Evolutionary conservation across 2,797 vertebrate species (phyloP).

Genomic region (Myotis vivesi): DNA sequence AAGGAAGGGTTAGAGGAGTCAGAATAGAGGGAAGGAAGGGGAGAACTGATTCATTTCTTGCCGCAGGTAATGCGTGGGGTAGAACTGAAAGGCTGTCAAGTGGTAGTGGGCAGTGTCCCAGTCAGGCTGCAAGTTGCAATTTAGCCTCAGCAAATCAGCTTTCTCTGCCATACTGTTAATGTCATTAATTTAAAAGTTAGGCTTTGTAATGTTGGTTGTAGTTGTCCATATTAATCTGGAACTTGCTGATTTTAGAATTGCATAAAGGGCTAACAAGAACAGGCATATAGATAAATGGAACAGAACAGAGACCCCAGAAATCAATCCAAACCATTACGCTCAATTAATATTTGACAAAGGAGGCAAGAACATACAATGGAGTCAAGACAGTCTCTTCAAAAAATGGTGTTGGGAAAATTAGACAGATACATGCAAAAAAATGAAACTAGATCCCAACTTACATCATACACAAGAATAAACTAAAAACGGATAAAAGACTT

Average conservation of each 20-base stretch:
- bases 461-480: too few relatives aligned
- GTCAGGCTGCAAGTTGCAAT: background rate
- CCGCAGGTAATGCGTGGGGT: accelerated
- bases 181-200: background rate
- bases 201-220: background rate
- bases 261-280: too few relatives aligned
- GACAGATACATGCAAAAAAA: too few relatives aligned
- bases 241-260: background rate
- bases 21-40: background rate
- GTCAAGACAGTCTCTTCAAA: too few relatives aligned
- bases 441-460: too few relatives aligned
- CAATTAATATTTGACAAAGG: too few relatives aligned
- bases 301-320: too few relatives aligned
- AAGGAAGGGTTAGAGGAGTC: background rate
- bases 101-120: background rate
- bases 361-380: too few relatives aligned
- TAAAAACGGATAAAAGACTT: too few relatives aligned
- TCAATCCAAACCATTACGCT: too few relatives aligned
- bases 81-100: background rate
- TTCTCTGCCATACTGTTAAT: background rate
- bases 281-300: too few relatives aligned
- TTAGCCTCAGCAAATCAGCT: background rate
- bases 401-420: too few relatives aligned
- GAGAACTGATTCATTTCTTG: background rate
- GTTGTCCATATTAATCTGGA: background rate